These are phyloP conservation scores for Phallusia fumigata DNA, from an alignment of 23 tunicate species.

Conservation along the genomic window DNA sequence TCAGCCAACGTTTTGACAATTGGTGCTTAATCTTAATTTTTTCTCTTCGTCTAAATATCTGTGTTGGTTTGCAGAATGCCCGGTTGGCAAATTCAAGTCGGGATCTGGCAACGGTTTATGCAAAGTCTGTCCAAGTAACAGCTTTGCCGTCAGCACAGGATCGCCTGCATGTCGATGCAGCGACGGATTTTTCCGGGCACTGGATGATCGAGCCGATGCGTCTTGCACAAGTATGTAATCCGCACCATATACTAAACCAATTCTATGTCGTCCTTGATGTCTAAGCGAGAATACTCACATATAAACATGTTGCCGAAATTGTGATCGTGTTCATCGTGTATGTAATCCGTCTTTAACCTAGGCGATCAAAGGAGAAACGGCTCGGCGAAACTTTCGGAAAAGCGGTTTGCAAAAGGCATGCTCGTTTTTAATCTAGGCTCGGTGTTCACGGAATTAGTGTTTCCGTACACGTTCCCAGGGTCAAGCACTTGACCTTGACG, in stretches of 20 bases:
- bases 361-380: too few species aligned
- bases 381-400: too few species aligned
- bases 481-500: constrained; percentile 1
- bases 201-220: constrained; percentile 35
- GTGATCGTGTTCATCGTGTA: neutral
- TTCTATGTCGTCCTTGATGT: neutral
- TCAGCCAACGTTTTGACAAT: too few species aligned
- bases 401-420: too few species aligned
- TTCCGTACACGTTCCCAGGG: neutral
- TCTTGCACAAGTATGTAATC: constrained; percentile 74
- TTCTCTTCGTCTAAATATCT: neutral
- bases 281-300: too few species aligned
- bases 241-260: neutral
- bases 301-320: neutral
- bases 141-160: constrained; percentile 43
- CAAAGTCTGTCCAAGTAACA: constrained; percentile 59
- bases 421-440: too few species aligned
- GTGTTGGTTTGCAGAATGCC: constrained; percentile 63
- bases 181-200: constrained; percentile 44
- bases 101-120: constrained; percentile 52
- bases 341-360: neutral
- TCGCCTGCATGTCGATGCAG: constrained; percentile 55
- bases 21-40: too few species aligned
- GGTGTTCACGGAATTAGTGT: neutral
- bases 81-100: constrained; percentile 55